These are phyloP conservation scores for Vidua macroura DNA, from an alignment of 2,113 vertebrate genomes.

Conservation along the genomic window DNA sequence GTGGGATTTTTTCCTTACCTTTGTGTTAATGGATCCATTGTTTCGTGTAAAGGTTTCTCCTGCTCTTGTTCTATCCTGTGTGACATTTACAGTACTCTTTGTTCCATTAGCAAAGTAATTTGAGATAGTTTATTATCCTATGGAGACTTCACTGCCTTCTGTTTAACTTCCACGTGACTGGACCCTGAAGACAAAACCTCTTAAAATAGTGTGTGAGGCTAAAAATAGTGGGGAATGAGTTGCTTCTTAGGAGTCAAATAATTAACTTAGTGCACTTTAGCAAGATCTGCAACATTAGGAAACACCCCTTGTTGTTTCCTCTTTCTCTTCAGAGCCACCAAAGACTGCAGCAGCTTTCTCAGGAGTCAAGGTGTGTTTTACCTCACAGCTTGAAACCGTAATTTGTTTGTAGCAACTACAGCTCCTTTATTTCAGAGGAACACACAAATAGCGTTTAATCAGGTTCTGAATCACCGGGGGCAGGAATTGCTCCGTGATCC, in stretches of 20 bases:
- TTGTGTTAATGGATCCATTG: conserved; percentile 39
- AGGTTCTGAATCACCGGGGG: conserved; percentile 42
- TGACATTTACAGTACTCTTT: conserved; percentile 59
- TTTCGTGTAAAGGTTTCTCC: conserved; percentile 6
- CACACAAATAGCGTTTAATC: conserved; percentile 22
- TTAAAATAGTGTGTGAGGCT: neutral
- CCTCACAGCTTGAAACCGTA: neutral
- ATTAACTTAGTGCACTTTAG: conserved; percentile 18
- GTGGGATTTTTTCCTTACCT: neutral
- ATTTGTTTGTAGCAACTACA: conserved; percentile 37
- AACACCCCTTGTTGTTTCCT: neutral
- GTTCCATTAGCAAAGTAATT: conserved; percentile 65
- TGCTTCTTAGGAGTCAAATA: neutral
- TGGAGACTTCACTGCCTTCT: conserved; percentile 28
- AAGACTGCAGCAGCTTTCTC: neutral
- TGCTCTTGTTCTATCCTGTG: neutral
- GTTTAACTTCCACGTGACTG: conserved; percentile 47
- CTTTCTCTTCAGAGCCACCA: neutral
- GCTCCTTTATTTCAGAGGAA: neutral
- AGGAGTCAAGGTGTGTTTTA: neutral
- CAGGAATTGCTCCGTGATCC: neutral
- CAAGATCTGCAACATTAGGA: neutral
- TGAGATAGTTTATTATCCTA: conserved; percentile 51
- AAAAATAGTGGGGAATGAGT: conserved; percentile 8
- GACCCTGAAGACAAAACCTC: neutral